Evolutionary conservation across 2,113 vertebrate genomes (phyloP), one percentile per base, ranked within the genome.

Genomic region (Eidolon helvum): DNA sequence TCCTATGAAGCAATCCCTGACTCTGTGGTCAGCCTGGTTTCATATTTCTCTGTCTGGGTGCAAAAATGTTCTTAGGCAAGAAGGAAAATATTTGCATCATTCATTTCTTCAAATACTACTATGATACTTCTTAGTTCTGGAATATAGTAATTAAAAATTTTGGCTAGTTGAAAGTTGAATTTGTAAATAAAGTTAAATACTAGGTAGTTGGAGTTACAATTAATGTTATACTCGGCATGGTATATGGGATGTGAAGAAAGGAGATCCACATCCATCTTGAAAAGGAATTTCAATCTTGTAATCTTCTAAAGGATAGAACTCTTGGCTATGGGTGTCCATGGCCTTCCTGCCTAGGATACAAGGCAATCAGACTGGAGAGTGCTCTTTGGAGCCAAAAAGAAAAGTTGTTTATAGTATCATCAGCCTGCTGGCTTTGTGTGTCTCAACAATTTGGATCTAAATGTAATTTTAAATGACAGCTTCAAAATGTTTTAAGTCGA

Each of bases 21-120:
- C 83, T 94, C 93, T 80, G 66, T 97, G 96, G 86, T 97, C 78
- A 97, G 19, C 72, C 40, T 94, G 26, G 48, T 77, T 95, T 94
- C 69, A 26, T 84, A 74, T 91, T 94, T 96, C 71, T 93, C 69
- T 93, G 5, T 90, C 72, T 88, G 19, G 68, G 33, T 59, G 16
- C 53, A 83, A 78, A 96, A 50, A 65, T 59, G 57, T 91, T 89
- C 10, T 84, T 50, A 88, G 28, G 38, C 22, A 95, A 24, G 7
- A 87, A 53, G 6, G 86, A 95, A 22, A 93, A 6, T 43, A 89
- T 86, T 26, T 86, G 16, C 40, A 83, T 45, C 19, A 38, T 89
- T 86, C 30, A 65, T 94, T 91, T 86, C 77, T 96, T 92, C 65
- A 48, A 88, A 82, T 66, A 83, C 55, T 91, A 91, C 4, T 22